Evolutionary conservation across 2,888 invertebrate genomes (phyloP).

Genomic region (Glaucopsyche alexis): DNA sequence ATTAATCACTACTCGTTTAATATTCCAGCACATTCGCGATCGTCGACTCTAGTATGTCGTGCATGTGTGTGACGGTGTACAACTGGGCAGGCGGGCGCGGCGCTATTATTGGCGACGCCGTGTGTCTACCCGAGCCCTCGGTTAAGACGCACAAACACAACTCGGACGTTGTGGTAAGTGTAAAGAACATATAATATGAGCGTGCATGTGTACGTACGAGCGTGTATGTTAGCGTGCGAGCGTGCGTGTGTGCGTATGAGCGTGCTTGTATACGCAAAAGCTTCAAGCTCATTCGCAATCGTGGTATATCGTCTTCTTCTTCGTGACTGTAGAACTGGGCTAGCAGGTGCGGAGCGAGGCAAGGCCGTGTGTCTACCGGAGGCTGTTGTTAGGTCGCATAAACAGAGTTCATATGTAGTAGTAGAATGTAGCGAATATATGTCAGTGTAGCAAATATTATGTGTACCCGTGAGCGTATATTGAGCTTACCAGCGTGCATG

Average conservation of each 20-base stretch:
- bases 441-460: too few species aligned
- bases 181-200: not conserved
- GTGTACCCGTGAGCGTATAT: too few species aligned
- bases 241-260: not conserved
- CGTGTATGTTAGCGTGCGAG: not conserved
- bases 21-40: slow-evolving; percentile 88
- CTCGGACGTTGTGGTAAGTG: slow-evolving; percentile 44
- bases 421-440: too few species aligned
- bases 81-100: slow-evolving; percentile 91
- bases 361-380: too few species aligned
- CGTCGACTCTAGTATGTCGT: slow-evolving; percentile 85
- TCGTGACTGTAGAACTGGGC: too few species aligned
- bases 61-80: slow-evolving; percentile 89
- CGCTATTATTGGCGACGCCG: slow-evolving; percentile 90
- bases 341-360: too few species aligned
- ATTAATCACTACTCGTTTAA: not conserved
- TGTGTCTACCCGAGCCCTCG: slow-evolving; percentile 89
- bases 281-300: too few species aligned
- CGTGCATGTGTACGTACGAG: not conserved
- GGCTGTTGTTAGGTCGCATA: too few species aligned
- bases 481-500: too few species aligned
- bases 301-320: too few species aligned
- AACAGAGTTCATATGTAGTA: too few species aligned
- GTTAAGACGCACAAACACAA: slow-evolving; percentile 56
- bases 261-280: not conserved